These are phyloP conservation scores for Bembecia ichneumoniformis DNA, from an alignment of 2,888 invertebrate species.

Conservation along the genomic window DNA sequence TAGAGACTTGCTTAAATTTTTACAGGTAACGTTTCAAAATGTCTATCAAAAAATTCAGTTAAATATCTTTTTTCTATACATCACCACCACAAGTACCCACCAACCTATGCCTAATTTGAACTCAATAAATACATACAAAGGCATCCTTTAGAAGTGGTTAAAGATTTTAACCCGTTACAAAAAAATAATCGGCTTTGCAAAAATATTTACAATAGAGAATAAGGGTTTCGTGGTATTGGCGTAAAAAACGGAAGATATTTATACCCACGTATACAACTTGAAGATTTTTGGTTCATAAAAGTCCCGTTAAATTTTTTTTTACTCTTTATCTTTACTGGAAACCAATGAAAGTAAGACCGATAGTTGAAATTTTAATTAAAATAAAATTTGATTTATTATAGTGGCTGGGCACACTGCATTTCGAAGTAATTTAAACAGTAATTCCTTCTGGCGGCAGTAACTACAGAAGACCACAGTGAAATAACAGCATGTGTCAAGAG, in stretches of 20 bases:
- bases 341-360: background rate
- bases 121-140: conserved; percentile 6
- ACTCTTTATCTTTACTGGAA: no score
- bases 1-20: background rate
- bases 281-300: background rate
- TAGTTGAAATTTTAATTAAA: background rate
- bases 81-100: background rate
- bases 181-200: conserved; percentile 63
- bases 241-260: background rate
- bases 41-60: background rate
- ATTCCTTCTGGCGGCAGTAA: no score
- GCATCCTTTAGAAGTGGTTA: conserved; percentile 19
- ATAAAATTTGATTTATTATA: no score
- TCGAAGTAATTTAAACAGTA: no score
- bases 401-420: no score
- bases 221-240: conserved; percentile 38
- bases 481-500: no score
- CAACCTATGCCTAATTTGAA: no score
- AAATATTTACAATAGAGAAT: conserved; percentile 37
- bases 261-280: background rate
- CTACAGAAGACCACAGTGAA: no score
- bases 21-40: background rate
- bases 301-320: background rate
- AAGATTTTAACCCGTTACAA: conserved; percentile 53
- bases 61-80: background rate